Evolutionary conservation across 2,797 vertebrate genomes (phyloP).

Genomic region (Melanotaenia maccullochi): DNA sequence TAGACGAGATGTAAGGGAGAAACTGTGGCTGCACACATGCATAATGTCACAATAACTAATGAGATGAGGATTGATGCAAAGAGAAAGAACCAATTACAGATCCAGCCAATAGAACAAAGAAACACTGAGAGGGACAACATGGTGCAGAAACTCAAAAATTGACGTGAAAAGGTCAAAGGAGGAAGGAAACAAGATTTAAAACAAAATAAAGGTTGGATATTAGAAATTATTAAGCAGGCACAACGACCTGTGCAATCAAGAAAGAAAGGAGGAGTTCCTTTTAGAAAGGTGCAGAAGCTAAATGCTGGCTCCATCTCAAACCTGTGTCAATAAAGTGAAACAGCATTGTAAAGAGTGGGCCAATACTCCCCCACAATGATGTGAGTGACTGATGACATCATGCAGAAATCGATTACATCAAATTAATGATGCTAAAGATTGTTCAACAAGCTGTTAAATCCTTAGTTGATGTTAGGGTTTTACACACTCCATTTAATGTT

Average conservation of each 20-base stretch:
- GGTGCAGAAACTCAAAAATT: constrained; percentile 11
- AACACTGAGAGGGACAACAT: background rate
- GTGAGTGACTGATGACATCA: background rate
- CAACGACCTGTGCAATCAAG: constrained; percentile 10
- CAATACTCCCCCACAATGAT: background rate
- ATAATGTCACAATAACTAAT: background rate
- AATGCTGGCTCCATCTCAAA: background rate
- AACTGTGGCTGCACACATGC: background rate
- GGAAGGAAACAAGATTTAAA: constrained; percentile 17
- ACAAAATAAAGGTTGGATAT: constrained; percentile 23
- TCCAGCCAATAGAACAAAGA: background rate
- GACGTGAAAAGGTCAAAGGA: constrained; percentile 25
- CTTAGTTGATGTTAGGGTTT: background rate
- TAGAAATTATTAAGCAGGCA: constrained; percentile 5
- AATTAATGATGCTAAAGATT: background rate
- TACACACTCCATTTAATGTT: background rate
- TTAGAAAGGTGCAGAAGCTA: background rate
- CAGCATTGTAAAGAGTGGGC: background rate
- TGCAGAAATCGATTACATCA: background rate
- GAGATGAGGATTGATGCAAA: constrained; percentile 4
- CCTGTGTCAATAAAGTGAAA: background rate
- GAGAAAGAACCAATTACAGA: background rate
- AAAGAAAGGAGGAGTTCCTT: constrained; percentile 1
- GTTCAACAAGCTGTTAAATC: background rate
- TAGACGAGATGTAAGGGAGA: background rate